Evolutionary conservation across 2,113 vertebrate species (phyloP).

Genomic region (Carettochelys insculpta): DNA sequence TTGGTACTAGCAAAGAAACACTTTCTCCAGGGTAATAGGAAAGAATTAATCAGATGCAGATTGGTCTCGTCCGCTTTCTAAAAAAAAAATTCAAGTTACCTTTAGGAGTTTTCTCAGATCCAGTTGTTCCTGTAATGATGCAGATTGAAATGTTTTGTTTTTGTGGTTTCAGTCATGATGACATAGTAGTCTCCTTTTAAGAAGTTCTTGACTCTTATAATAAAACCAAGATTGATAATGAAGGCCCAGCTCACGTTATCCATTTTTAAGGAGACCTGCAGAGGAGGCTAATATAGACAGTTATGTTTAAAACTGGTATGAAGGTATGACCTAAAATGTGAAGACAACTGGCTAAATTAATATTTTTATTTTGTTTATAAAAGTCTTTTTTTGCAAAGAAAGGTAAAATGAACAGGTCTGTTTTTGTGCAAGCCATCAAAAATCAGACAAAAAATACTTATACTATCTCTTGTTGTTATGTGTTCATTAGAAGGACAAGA

Average conservation of each 20-base stretch:
- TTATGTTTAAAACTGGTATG: not conserved
- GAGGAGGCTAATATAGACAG: not conserved
- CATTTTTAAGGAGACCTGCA: not conserved
- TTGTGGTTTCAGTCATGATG: not conserved
- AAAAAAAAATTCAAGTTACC: not conserved
- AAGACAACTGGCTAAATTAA: not conserved
- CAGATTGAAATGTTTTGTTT: not conserved
- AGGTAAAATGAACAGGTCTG: not conserved
- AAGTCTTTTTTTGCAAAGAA: not conserved
- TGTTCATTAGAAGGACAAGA: not conserved
- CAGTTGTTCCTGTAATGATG: not conserved
- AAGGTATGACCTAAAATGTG: not conserved
- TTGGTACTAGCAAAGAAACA: not conserved
- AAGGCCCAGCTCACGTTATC: not conserved
- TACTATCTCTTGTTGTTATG: not conserved
- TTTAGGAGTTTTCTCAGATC: not conserved
- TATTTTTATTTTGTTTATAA: not conserved
- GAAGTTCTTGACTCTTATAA: not conserved
- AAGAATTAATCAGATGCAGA: not conserved
- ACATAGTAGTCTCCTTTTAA: not conserved
- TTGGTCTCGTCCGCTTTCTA: fast-evolving
- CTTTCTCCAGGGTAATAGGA: not conserved
- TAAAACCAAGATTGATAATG: not conserved
- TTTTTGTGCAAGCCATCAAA: not conserved
- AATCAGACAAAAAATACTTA: not conserved